A percentile compares a stretch with the other conserved stretches of the same genome.
Conservation (phyloP, 2,888 invertebrate genomes). For the Synanthedon andrenaeformis region DNA sequence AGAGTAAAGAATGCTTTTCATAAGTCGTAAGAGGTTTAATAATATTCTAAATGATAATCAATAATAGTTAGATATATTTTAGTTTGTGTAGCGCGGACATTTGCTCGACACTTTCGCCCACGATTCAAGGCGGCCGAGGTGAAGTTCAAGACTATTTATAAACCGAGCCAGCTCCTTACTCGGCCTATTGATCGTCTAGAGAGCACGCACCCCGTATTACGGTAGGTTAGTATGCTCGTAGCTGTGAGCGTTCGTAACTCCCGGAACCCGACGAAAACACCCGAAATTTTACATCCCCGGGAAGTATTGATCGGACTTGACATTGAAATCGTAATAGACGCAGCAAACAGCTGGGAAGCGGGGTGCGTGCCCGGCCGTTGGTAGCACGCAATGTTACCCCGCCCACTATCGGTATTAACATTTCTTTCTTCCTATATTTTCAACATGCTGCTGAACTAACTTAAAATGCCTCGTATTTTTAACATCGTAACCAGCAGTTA, state of each 20-base stretch:
- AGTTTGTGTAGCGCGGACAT: conserved; percentile 16
- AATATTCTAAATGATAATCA: no score
- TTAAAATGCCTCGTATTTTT: not conserved
- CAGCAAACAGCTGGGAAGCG: conserved; percentile 57
- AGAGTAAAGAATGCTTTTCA: not conserved
- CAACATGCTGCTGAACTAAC: not conserved
- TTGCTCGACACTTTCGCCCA: conserved; percentile 46
- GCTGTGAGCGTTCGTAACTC: conserved; percentile 39
- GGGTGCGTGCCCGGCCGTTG: conserved; percentile 51
- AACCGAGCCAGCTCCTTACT: conserved; percentile 53
- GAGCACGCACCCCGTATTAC: conserved; percentile 62
- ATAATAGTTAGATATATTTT: no score
- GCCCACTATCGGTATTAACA: conserved; percentile 8
- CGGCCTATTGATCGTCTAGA: conserved; percentile 58
- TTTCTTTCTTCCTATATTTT: not conserved
- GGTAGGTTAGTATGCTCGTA: conserved; percentile 67
- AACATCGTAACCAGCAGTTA: conserved; percentile 10
- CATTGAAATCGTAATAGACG: conserved; percentile 67
- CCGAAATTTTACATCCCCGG: conserved; percentile 67
- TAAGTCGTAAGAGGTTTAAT: not conserved
- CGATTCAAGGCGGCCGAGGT: conserved; percentile 45
- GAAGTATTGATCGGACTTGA: conserved; percentile 68
- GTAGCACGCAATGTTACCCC: conserved; percentile 38
- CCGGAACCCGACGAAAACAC: conserved; percentile 59
- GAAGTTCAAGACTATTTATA: conserved; percentile 70